Conservation (phyloP, 1,140 invertebrate genomes). For the Drosophila prosaltans region DNA sequence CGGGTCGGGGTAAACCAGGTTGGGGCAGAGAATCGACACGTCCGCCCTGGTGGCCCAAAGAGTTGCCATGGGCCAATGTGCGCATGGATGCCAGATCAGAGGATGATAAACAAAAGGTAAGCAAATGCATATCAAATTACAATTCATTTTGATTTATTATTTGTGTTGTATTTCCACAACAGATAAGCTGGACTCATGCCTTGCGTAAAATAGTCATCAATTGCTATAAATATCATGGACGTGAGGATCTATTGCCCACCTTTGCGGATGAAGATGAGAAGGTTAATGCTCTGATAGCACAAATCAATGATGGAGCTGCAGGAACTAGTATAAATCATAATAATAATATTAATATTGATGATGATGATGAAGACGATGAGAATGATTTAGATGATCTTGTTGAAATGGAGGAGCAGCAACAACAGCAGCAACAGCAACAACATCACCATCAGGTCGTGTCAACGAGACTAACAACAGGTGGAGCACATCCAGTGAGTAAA, state of each 20-base stretch:
- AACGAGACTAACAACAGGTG: constrained; percentile 68
- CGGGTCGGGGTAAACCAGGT: constrained; percentile 96
- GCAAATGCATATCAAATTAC: constrained; percentile 9
- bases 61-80: constrained; percentile 98
- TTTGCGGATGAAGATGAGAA: constrained; percentile 97
- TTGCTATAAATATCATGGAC: constrained; percentile 98
- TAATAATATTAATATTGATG: background rate
- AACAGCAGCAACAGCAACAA: constrained; percentile 62
- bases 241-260: constrained; percentile 96
- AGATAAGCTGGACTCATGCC: constrained; percentile 99
- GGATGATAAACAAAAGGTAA: constrained; percentile 98
- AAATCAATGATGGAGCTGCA: constrained; percentile 27
- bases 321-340: background rate
- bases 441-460: constrained; percentile 55
- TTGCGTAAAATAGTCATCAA: constrained; percentile 98
- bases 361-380: constrained; percentile 65
- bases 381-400: constrained; percentile 55
- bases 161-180: background rate
- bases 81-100: constrained; percentile 97
- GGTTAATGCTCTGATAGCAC: constrained; percentile 83
- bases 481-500: constrained; percentile 74
- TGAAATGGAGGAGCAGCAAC: constrained; percentile 59
- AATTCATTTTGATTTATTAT: background rate
- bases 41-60: constrained; percentile 98
- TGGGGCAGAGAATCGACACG: constrained; percentile 98